Conservation (phyloP, 2,888 invertebrate genomes). For the Pollenia labialis region DNA sequence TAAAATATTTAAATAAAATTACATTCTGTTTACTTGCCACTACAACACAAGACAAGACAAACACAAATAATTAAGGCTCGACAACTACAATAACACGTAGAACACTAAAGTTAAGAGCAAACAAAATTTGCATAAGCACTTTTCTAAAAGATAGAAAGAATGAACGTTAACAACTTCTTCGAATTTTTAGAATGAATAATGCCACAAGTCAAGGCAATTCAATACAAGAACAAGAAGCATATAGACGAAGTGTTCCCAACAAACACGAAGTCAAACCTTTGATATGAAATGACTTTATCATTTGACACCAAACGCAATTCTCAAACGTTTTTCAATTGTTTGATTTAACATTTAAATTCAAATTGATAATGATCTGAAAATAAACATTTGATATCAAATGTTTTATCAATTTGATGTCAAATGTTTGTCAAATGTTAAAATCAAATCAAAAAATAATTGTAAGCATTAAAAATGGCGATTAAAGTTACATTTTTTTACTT, state of each 20-base stretch:
- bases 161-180: neutral
- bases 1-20: constrained; percentile 71
- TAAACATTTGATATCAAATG: too few species aligned
- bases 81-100: neutral
- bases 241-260: neutral
- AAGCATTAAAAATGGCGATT: too few species aligned
- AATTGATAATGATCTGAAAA: too few species aligned
- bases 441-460: too few species aligned
- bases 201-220: constrained; percentile 42
- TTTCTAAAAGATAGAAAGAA: constrained; percentile 23
- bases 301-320: too few species aligned
- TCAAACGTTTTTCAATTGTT: too few species aligned
- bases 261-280: too few species aligned
- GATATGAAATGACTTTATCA: too few species aligned
- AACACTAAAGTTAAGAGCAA: constrained; percentile 20
- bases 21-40: constrained; percentile 60
- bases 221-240: neutral
- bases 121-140: constrained; percentile 65
- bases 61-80: constrained; percentile 16
- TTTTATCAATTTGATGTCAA: too few species aligned
- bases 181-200: constrained; percentile 8
- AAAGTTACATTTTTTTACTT: too few species aligned
- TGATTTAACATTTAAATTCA: too few species aligned
- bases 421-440: too few species aligned
- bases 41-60: constrained; percentile 41